Evolutionary conservation across 1,140 invertebrate genomes (phyloP), one percentile per base, ranked within the genome.

Genomic region (Tetragnatha versicolor): DNA sequence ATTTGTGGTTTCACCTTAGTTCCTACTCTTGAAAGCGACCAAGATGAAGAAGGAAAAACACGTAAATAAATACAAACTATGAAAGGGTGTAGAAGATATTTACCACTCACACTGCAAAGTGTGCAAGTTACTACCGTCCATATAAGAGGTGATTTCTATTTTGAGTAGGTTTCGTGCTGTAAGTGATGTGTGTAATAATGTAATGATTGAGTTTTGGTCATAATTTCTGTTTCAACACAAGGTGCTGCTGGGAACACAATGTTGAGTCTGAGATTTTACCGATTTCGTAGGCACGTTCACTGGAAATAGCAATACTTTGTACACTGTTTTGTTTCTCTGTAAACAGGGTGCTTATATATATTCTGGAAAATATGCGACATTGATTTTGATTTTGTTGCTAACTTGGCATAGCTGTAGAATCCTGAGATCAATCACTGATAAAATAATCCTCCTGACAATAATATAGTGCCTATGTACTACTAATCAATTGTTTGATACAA

Each of bases 1-100:
- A 63, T 65, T 76, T 75, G 42, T 63, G 33, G 42, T 75, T 75
- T 76, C n/a, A 58, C 61, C 60, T 76, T 76, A 76, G 73, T 76
- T 76, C 73, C 73, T 76, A 70, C 55, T 20, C n/a, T n/a, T n/a
- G n/a, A 17, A 63, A 22, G 60, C 60, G 60, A 65, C 31, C n/a
- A 31, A 65, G n/a, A 51, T 6, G 20, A 65, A 47, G 14, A 65
- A 39, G 60, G 65, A 42, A 33, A 76, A 61, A 35, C 27, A 63
- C 10, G 29, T 17, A 27, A 25, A 61, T 20, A 61, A 49, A 22
- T 17, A 25, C 7, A 31, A 33, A 75, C 42, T 37, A 37, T 37
- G 3, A 35, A 17, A 22, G 20, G 25, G 25, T n/a, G n/a, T n/a
- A n/a, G n/a, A 5, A 53, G 27, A 53, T 53, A 69, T 55, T 75